Evolutionary conservation across 2,888 invertebrate species (phyloP), one percentile per base, ranked within the genome.

Genomic region (Zygothrica quintamaculata): DNA sequence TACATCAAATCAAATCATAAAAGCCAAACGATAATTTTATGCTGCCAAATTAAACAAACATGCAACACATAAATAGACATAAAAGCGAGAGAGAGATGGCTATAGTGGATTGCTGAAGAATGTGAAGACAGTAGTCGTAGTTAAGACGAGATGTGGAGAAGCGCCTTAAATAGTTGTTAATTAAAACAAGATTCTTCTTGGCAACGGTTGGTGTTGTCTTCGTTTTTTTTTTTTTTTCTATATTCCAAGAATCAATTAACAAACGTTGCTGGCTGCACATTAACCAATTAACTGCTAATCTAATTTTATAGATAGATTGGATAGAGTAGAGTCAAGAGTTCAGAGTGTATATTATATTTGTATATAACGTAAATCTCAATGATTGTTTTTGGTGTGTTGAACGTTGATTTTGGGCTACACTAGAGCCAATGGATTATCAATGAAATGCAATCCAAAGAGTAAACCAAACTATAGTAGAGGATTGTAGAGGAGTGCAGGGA

Each of bases 201-300:
- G 29, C 29, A 26, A 40, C 48, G 53, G 33, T 18, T 31, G 46
- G 22, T 12, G n/a, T n/a, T n/a, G n/a, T n/a, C n/a, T n/a, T n/a
- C n/a, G n/a, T n/a, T n/a, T n/a, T n/a, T n/a, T n/a, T n/a, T n/a
- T n/a, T n/a, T n/a, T n/a, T n/a, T n/a, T n/a, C n/a, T n/a, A n/a
- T 62, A 61, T 85, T 82, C 82, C 76, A 44, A 65, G 82, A 87
- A 84, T 84, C 82, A 84, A 84, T 84, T 84, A 84, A 84, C 82
- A 76, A 84, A 84, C 80, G 88, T 84, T 86, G 84, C 82, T 86
- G 74, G 84, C 82, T 84, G 88, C 82, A 84, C 82, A 84, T 84
- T 86, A 84, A 84, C 82, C 82, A 88, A 84, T 84, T 84, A 84
- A 84, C 88, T 88, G 84, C 84, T 84, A 87, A 84, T 84, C 82